A percentile compares a stretch with the other conserved stretches of the same genome.
phyloP scores from a whole-genome alignment of 1,140 invertebrate species.

The Zaprionus capensis region DNA sequence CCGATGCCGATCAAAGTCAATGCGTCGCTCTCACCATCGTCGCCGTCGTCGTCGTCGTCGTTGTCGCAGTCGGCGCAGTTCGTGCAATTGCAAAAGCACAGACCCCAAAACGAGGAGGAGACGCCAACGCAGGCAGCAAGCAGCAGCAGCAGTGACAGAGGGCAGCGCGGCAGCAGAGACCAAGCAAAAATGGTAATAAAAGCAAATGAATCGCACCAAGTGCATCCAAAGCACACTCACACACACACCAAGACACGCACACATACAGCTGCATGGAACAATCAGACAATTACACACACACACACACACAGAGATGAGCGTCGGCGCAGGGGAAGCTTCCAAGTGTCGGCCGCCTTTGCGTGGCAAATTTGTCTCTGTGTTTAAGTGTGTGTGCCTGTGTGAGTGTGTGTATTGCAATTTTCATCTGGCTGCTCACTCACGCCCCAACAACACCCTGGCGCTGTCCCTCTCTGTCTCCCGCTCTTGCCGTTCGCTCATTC shows the following conservation, averaged over 20 bases:
- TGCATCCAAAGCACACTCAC: constrained; percentile 60
- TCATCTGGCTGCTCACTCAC: constrained; percentile 47
- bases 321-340: constrained; percentile 42
- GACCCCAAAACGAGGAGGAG: constrained; percentile 36
- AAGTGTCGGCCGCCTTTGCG: constrained; percentile 71
- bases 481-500: constrained; percentile 14
- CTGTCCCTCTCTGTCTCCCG: constrained; percentile 15
- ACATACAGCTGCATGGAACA: constrained; percentile 15
- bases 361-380: constrained; percentile 61
- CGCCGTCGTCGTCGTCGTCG: constrained; percentile 13
- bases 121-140: constrained; percentile 48
- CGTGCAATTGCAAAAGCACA: constrained; percentile 51
- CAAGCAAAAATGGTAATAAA: constrained; percentile 76
- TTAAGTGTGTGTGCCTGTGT: background rate
- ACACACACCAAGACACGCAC: constrained; percentile 18
- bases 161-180: constrained; percentile 8
- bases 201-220: constrained; percentile 81
- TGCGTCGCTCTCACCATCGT: constrained; percentile 22
- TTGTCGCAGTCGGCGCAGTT: constrained; percentile 17
- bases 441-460: constrained; percentile 33
- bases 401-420: constrained; percentile 74
- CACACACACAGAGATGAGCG: constrained; percentile 14
- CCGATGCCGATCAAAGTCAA: constrained; percentile 51
- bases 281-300: constrained; percentile 38
- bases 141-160: constrained; percentile 31